These are phyloP conservation scores for Drosophila leontia DNA, from an alignment of 1,140 invertebrate genomes.

Conservation along the genomic window DNA sequence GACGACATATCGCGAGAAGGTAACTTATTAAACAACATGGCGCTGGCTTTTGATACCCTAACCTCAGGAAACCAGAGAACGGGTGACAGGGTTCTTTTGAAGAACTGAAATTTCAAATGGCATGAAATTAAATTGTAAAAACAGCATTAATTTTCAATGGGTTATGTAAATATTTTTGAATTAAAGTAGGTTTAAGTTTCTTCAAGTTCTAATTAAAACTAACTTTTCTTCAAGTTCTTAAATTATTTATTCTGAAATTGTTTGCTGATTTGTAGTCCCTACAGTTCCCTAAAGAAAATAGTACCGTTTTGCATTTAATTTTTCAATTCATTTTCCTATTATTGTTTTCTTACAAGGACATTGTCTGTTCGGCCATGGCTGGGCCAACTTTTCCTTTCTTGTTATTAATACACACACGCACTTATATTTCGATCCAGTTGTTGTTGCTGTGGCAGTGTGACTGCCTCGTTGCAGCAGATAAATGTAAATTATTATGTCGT, in stretches of 20 bases:
- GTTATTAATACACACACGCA: slow-evolving; percentile 56
- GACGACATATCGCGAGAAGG: slow-evolving; percentile 79
- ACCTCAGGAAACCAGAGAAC: not conserved
- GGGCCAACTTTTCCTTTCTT: slow-evolving; percentile 38
- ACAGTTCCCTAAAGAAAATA: not conserved
- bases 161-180: no score
- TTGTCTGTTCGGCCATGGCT: slow-evolving; percentile 43
- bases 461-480: slow-evolving; percentile 82
- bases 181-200: no score
- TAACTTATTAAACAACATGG: slow-evolving; percentile 82
- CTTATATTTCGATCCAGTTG: slow-evolving; percentile 61
- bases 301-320: no score
- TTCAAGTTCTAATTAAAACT: no score
- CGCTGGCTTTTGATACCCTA: slow-evolving; percentile 57
- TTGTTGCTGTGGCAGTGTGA: slow-evolving; percentile 52
- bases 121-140: not conserved
- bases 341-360: slow-evolving; percentile 12
- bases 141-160: not conserved
- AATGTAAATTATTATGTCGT: slow-evolving; percentile 85
- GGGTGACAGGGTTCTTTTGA: not conserved
- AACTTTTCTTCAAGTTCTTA: no score
- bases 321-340: not conserved
- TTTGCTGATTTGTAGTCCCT: no score
- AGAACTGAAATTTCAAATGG: not conserved
- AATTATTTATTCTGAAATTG: no score